A percentile compares a stretch with the other conserved stretches of the same genome.
Evolutionary conservation across 2,888 invertebrate genomes (phyloP).

Genomic region (Mongoloraphidia duomilia): DNA sequence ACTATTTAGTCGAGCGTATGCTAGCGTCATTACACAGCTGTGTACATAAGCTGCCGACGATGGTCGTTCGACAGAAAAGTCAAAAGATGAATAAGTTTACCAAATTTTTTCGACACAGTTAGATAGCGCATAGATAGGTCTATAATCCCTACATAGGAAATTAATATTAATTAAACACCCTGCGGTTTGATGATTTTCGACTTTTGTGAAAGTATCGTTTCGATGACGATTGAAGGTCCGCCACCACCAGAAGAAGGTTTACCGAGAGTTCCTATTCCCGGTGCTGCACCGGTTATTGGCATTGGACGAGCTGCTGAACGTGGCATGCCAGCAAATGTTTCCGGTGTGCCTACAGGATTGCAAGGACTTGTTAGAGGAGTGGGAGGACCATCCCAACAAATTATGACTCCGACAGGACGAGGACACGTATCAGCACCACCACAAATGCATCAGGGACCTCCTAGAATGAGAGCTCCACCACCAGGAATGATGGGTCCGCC

Average conservation of each 20-base stretch:
- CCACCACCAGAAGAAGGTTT: constrained; percentile 96
- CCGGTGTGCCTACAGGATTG: constrained; percentile 44
- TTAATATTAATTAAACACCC: no score
- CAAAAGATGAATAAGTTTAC: no score
- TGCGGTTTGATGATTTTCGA: no score
- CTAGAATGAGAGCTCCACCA: constrained; percentile 59
- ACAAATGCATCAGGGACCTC: constrained; percentile 51
- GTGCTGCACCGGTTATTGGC: constrained; percentile 57
- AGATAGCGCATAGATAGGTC: no score
- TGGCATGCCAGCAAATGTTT: constrained; percentile 64
- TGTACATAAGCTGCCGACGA: no score
- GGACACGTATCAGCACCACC: constrained; percentile 65
- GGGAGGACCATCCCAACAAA: constrained; percentile 90
- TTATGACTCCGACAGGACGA: constrained; percentile 76
- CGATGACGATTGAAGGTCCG: constrained; percentile 96
- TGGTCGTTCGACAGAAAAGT: no score
- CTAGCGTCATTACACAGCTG: no score
- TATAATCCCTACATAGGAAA: no score
- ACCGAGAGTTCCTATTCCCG: constrained; percentile 89
- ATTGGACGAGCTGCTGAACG: constrained; percentile 90
- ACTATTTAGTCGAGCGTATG: no score
- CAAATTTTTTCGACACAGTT: no score
- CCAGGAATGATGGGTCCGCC: constrained; percentile 79
- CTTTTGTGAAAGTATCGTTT: constrained; percentile 97
- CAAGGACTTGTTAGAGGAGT: constrained; percentile 76